Percentiles rank a stretch among this genome's conserved stretches.
phyloP scores from a whole-genome alignment of 2,888 invertebrate species.

The Eupeodes latifasciatus region DNA sequence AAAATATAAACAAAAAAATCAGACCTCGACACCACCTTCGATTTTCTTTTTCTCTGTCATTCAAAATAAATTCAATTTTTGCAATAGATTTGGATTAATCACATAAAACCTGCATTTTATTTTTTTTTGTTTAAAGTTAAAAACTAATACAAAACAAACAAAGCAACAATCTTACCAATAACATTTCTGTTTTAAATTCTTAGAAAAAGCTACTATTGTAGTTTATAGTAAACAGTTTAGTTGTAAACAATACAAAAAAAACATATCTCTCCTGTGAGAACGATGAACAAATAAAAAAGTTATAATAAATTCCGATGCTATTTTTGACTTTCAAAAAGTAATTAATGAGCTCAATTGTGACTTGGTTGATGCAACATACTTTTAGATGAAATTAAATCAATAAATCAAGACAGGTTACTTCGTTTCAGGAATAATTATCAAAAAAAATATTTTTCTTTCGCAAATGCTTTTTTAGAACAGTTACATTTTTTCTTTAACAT shows the following conservation, averaged over 20 bases:
- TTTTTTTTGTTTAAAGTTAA: not conserved
- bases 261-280: slow-evolving; percentile 64
- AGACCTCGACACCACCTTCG: slow-evolving; percentile 62
- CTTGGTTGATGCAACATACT: slow-evolving; percentile 14
- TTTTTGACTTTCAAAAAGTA: slow-evolving; percentile 30
- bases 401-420: not conserved
- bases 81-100: not conserved
- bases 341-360: slow-evolving; percentile 4
- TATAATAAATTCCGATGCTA: slow-evolving; percentile 3
- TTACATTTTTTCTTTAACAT: not conserved
- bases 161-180: slow-evolving; percentile 67
- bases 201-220: slow-evolving; percentile 72
- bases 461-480: not conserved
- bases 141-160: slow-evolving; percentile 47
- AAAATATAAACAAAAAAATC: slow-evolving; percentile 33
- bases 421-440: not conserved
- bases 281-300: slow-evolving; percentile 1
- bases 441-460: not conserved
- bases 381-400: slow-evolving; percentile 4
- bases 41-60: slow-evolving; percentile 8
- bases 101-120: slow-evolving; percentile 22
- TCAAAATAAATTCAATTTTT: not conserved
- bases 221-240: too few species aligned
- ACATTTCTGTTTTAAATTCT: slow-evolving; percentile 62
- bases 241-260: slow-evolving; percentile 27